Evolutionary conservation across 2,888 invertebrate species (phyloP), one percentile per base, ranked within the genome.

Genomic region (Phorcus lineatus): DNA sequence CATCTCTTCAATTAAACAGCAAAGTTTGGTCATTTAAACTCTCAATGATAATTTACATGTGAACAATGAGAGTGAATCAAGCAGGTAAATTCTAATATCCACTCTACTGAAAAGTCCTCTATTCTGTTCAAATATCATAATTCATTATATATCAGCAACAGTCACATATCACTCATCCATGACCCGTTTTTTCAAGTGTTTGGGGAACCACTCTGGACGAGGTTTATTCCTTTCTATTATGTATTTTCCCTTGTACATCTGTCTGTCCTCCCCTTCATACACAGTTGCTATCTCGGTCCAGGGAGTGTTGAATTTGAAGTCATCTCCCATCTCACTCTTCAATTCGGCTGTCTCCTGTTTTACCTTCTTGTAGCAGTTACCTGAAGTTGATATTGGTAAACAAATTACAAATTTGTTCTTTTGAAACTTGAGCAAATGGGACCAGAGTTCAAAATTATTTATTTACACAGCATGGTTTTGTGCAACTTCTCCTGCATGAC

Each of bases 141-240:
- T 57, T 57, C 57, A 36, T 36, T 7, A 36, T 7, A 36, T 7
- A 66, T 66, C 9, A 52, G 22, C 19, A 74, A 7, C 47, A 74
- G 47, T 6, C 2, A 11, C 9, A 17, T 53, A 28, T 75, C 24
- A 52, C 16, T 75, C 24, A n/a, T 55, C 36, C 76, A 31, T 54
- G n/a, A 54, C 76, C 0, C 31, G 53, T 28, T 28, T 88, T 76
- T 97, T 93, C 76, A 98, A 94, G 93, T 97, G 97, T 89, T 95
- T 95, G 86, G 96, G 95, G 91, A 98, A 98, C 97, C 98, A 98
- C 57, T 95, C 93, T 4, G 98, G 98, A 83, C 98, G 94, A 80
- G 96, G 95, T 92, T 96, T 97, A 74, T 96, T 94, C 95, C 92
- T 85, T 94, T 98, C 97, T 19, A 98, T 95, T 83, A 98, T 95